A percentile compares a stretch with the other conserved stretches of the same genome.
Evolutionary conservation across 1,140 invertebrate genomes (phyloP).

Genomic region (Pectinophora gossypiella): DNA sequence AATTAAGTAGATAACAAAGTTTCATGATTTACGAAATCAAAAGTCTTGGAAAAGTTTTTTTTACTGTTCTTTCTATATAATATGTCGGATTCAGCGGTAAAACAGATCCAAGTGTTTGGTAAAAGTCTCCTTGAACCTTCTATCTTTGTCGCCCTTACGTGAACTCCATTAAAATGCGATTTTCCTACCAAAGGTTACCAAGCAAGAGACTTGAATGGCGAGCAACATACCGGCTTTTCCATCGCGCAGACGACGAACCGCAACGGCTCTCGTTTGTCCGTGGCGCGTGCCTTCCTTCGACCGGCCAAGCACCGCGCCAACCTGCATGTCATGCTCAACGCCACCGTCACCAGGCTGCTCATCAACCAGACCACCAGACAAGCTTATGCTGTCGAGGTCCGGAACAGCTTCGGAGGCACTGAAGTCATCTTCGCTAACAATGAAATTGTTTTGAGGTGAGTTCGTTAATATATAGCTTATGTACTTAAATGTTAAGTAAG

Average conservation of each 20-base stretch:
- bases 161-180: too few relatives aligned
- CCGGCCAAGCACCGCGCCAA: constrained; percentile 85
- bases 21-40: too few relatives aligned
- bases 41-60: too few relatives aligned
- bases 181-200: constrained; percentile 82
- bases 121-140: too few relatives aligned
- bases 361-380: constrained; percentile 75
- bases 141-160: too few relatives aligned
- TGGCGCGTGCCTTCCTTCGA: constrained; percentile 87
- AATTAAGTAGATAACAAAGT: too few relatives aligned
- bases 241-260: constrained; percentile 92
- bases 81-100: too few relatives aligned
- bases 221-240: constrained; percentile 85
- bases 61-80: too few relatives aligned
- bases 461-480: too few relatives aligned
- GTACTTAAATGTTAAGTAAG: too few relatives aligned
- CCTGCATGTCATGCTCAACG: constrained; percentile 85
- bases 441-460: constrained; percentile 78
- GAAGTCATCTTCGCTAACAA: constrained; percentile 77
- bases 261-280: constrained; percentile 90
- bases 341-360: constrained; percentile 81
- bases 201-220: constrained; percentile 90
- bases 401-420: constrained; percentile 77
- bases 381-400: constrained; percentile 76
- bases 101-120: too few relatives aligned